Percentiles rank a stretch among this genome's conserved stretches.
Evolutionary conservation across 2,888 invertebrate species (phyloP).

Genomic region (Pristionchus maxplancki): DNA sequence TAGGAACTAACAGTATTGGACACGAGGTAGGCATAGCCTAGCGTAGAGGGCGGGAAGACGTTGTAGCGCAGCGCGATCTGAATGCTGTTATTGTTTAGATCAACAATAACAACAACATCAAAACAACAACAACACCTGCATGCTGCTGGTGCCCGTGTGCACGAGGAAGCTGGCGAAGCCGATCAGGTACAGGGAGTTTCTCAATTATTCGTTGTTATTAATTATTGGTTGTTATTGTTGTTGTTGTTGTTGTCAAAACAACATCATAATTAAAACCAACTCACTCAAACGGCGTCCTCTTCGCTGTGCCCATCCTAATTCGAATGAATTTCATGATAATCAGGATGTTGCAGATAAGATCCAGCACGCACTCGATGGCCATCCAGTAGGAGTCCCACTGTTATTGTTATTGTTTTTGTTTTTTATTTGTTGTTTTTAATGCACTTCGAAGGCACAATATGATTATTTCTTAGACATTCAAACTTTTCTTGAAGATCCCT

Average conservation of each 20-base stretch:
- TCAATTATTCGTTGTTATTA: background rate
- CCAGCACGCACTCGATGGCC: background rate
- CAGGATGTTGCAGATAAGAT: background rate
- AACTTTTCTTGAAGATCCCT: background rate
- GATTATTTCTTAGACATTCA: too few relatives aligned
- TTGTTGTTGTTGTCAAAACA: background rate
- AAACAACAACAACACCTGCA: background rate
- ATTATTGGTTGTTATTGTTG: background rate
- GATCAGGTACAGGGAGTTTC: background rate
- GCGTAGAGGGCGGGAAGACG: background rate
- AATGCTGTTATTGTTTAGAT: background rate
- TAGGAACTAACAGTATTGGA: too few relatives aligned
- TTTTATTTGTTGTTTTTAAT: background rate
- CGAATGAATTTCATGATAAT: background rate
- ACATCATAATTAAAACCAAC: background rate
- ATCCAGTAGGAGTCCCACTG: background rate
- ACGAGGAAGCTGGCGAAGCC: background rate
- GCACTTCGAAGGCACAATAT: background rate
- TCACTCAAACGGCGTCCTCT: background rate
- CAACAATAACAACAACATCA: background rate
- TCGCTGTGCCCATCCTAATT: background rate
- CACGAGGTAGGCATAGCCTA: background rate
- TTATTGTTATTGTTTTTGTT: too few relatives aligned
- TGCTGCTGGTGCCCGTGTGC: background rate
- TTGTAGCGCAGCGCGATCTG: background rate